phyloP scores from a whole-genome alignment of 2,113 vertebrate genomes.

The Psittacus erithacus region DNA sequence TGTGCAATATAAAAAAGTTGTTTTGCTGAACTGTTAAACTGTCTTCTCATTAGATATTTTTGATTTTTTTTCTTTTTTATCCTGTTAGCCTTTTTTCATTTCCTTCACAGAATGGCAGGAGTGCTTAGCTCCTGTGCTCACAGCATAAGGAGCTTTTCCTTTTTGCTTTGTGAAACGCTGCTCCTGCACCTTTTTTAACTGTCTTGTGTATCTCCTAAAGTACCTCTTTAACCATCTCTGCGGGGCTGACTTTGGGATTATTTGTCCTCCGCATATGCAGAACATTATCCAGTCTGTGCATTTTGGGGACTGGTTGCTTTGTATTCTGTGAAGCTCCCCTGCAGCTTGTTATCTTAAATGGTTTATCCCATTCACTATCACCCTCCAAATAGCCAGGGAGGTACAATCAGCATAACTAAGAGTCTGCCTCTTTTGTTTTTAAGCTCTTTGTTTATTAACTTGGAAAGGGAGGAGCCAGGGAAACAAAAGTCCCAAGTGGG shows the following conservation, averaged over 20 bases:
- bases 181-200: not conserved
- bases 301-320: constrained; percentile 19
- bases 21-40: not conserved
- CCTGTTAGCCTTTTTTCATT: not conserved
- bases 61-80: not conserved
- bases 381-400: constrained; percentile 37
- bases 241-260: constrained; percentile 14
- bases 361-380: constrained; percentile 41
- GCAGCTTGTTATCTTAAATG: constrained; percentile 51
- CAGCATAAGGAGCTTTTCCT: not conserved
- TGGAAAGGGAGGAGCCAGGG: constrained; percentile 24
- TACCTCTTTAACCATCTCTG: not conserved
- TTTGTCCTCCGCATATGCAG: constrained; percentile 27
- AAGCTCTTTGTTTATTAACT: constrained; percentile 53
- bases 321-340: not conserved
- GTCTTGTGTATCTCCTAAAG: not conserved
- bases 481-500: constrained; percentile 21
- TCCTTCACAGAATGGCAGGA: not conserved
- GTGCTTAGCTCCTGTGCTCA: not conserved
- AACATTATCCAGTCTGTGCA: not conserved
- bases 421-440: constrained; percentile 54
- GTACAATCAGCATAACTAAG: constrained; percentile 67
- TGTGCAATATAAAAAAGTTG: not conserved
- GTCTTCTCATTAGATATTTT: not conserved
- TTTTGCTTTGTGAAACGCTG: not conserved